Evolutionary conservation across 2,888 invertebrate species (phyloP).

Genomic region (Thecophora atra): DNA sequence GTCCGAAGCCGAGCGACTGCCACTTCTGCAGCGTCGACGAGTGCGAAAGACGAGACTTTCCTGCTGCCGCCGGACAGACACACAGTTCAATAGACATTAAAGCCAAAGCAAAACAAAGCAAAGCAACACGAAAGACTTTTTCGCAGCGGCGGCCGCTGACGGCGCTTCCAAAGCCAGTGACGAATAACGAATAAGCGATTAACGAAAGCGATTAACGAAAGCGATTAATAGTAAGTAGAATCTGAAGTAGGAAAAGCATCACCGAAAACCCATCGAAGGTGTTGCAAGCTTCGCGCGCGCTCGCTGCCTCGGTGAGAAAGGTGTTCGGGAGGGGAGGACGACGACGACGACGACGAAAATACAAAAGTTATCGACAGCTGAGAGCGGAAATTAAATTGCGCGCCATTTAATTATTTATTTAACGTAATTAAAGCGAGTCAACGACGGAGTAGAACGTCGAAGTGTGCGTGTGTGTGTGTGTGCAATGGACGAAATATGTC

Average conservation of each 20-base stretch:
- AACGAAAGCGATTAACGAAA: too few species aligned
- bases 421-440: slow-evolving; percentile 28
- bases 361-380: slow-evolving; percentile 18
- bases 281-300: too few species aligned
- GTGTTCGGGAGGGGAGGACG: too few species aligned
- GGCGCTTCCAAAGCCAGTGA: too few species aligned
- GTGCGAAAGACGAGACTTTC: neutral
- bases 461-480: slow-evolving; percentile 11
- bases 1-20: slow-evolving; percentile 26
- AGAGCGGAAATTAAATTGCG: slow-evolving; percentile 28
- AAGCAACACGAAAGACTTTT: too few species aligned
- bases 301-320: too few species aligned
- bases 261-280: too few species aligned
- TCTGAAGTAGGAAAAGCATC: neutral
- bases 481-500: neutral
- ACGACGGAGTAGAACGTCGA: neutral
- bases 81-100: too few species aligned
- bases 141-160: too few species aligned
- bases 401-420: slow-evolving; percentile 28
- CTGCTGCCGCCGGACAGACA: neutral
- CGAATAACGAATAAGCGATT: too few species aligned
- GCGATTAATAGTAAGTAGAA: neutral
- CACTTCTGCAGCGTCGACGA: slow-evolving; percentile 8
- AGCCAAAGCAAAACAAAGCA: too few species aligned
- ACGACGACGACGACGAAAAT: slow-evolving; percentile 12